A percentile compares a stretch with the other conserved stretches of the same genome.
phyloP scores from a whole-genome alignment of 1,140 invertebrate species.

The Conus betulinus region DNA sequence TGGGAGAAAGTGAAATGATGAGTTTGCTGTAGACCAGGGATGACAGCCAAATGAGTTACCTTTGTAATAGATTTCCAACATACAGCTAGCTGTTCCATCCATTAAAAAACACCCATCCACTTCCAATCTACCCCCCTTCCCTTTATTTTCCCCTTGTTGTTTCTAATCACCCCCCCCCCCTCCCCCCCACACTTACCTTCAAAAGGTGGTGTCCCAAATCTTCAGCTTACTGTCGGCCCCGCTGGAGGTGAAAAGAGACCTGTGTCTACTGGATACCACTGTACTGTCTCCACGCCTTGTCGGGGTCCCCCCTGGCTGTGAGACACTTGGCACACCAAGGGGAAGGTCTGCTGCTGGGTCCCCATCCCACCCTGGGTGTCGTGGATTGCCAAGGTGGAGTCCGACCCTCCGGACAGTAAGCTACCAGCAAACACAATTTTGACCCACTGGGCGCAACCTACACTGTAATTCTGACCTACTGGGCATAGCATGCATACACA shows the following conservation, averaged over 20 bases:
- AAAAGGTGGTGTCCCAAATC: constrained; percentile 78
- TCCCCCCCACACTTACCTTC: constrained; percentile 55
- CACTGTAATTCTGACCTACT: no score
- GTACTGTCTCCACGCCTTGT: constrained; percentile 76
- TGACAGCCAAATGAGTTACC: no score
- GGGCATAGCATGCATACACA: no score
- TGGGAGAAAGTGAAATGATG: no score
- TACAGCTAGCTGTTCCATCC: no score
- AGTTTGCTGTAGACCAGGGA: no score
- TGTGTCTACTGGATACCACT: constrained; percentile 79
- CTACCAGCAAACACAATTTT: constrained; percentile 55
- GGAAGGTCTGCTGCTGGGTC: constrained; percentile 62
- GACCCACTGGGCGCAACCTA: no score
- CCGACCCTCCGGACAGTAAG: constrained; percentile 75
- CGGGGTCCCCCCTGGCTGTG: constrained; percentile 69
- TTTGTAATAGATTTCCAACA: no score
- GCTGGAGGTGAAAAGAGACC: constrained; percentile 77
- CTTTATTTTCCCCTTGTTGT: no score
- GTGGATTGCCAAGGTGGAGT: constrained; percentile 76
- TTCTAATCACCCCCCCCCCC: no score
- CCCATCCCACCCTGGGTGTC: constrained; percentile 74
- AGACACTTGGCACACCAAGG: constrained; percentile 69
- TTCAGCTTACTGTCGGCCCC: constrained; percentile 77
- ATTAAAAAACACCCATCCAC: no score
- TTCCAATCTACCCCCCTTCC: no score